Base-by-base conservation (phyloP, 2,113 vertebrate species). In the Menidia beryllina region DNA sequence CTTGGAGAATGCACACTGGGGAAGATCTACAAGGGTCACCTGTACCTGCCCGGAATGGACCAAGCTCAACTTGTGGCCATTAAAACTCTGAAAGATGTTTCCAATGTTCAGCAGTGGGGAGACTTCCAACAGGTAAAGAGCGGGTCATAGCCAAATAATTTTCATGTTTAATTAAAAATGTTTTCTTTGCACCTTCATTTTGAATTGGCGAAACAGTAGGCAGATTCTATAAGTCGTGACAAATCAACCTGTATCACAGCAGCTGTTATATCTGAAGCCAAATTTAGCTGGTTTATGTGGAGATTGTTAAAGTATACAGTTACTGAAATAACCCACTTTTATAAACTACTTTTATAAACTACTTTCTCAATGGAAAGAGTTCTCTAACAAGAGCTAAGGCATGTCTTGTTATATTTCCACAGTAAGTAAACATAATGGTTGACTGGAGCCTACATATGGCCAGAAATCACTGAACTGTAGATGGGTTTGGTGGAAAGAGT, bases 21-120 rank as follows among this genome's bases (percentile, higher is more conserved):
- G 20, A 99, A 98, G 92, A 96, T 99, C 91, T 99, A 98, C 90
- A 99, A 99, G 79, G 98, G 98, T 19, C 97, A 99, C 50, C 96
- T 99, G 75, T 99, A 98, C 86, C 95, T 98, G 36, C 98, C 98
- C 0, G 97, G 97, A 69, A 99, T 98, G 97, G 97, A 99, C 71
- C 97, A 97, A 13, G 95, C 97, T 1, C 98, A 99, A 85, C 91
- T 98, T 0, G 94, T 98, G 51, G 97, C 97, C 69, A 98, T 99
- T 87, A 99, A 99, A 90, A 99, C 98, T 1, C 86, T 99, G 3
- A 99, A 98, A 82, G 97, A 99, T 83, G 91, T 93, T 54, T 95
- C 96, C 85, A 97, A 92, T 79, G 90, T 94, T 0, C 96, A 97
- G 81, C 96, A 95, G 67, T 99, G 98, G 98, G 88, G 91, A 0